Conservation (phyloP, 2,797 vertebrate genomes). For the Botia kubotai region DNA sequence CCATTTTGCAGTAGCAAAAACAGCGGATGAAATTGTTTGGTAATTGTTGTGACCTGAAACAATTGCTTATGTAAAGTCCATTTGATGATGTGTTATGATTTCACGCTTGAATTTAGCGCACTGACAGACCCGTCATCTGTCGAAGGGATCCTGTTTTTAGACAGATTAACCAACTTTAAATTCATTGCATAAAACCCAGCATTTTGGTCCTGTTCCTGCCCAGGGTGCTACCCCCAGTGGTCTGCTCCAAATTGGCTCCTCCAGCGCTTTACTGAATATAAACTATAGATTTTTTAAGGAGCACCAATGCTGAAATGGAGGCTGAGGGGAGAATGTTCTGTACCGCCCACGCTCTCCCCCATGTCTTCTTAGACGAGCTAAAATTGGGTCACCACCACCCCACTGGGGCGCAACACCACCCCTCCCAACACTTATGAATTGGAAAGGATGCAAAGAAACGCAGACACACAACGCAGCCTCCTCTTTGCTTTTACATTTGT, state of each 20-base stretch:
- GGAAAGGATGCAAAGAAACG: conserved; percentile 29
- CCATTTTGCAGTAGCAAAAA: not conserved
- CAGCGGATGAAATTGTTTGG: not conserved
- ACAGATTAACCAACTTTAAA: not conserved
- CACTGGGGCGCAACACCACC: conserved; percentile 56
- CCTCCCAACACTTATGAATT: conserved; percentile 34
- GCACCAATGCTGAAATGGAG: not conserved
- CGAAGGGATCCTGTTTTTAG: not conserved
- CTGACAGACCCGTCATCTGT: not conserved
- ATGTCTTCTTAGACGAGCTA: conserved; percentile 44
- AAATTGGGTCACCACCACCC: conserved; percentile 67
- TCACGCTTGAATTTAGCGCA: not conserved
- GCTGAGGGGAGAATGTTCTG: conserved; percentile 36
- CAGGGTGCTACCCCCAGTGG: not conserved
- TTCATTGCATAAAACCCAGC: not conserved
- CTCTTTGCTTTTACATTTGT: conserved; percentile 4
- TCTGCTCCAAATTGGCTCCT: not conserved
- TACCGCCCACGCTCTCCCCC: conserved; percentile 9
- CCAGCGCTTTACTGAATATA: conserved; percentile 13
- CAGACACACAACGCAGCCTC: not conserved
- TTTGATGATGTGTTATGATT: not conserved
- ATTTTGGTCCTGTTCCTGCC: no score
- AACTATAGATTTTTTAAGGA: not conserved
- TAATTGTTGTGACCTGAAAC: not conserved
- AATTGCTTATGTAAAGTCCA: not conserved